Evolutionary conservation across 2,888 invertebrate species (phyloP).

Genomic region (Caenorhabditis drosophilae): DNA sequence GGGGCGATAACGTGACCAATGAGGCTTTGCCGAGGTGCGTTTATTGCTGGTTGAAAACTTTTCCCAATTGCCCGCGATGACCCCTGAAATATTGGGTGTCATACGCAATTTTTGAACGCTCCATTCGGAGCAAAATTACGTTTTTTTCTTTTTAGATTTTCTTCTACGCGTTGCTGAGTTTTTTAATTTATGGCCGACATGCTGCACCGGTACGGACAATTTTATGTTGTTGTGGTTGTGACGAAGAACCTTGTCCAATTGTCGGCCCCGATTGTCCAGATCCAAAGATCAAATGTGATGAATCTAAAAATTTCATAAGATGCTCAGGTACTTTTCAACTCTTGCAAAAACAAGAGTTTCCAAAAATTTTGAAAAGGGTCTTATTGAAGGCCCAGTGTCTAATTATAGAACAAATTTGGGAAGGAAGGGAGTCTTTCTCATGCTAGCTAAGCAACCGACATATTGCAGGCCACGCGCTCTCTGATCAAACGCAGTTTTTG

Average conservation of each 20-base stretch:
- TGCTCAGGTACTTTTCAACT: too few species aligned
- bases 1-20: conserved; percentile 69
- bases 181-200: too few species aligned
- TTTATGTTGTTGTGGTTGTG: conserved; percentile 45
- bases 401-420: too few species aligned
- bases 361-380: too few species aligned
- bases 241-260: conserved; percentile 39
- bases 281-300: conserved; percentile 13
- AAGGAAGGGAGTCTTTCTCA: too few species aligned
- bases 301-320: too few species aligned
- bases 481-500: too few species aligned
- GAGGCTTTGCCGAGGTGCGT: conserved; percentile 68
- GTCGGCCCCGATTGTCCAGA: conserved; percentile 36
- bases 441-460: too few species aligned
- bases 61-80: conserved; percentile 62
- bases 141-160: background rate
- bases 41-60: conserved; percentile 68
- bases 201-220: conserved; percentile 36
- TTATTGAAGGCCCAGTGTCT: too few species aligned
- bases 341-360: too few species aligned
- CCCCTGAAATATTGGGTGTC: conserved; percentile 53
- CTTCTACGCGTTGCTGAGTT: too few species aligned
- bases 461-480: too few species aligned
- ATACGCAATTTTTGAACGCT: conserved; percentile 59
- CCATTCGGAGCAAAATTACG: conserved; percentile 5